A percentile compares a stretch with the other conserved stretches of the same genome.
These are phyloP conservation scores for Encarsia formosa DNA, from an alignment of 2,888 invertebrate genomes.

Conservation along the genomic window DNA sequence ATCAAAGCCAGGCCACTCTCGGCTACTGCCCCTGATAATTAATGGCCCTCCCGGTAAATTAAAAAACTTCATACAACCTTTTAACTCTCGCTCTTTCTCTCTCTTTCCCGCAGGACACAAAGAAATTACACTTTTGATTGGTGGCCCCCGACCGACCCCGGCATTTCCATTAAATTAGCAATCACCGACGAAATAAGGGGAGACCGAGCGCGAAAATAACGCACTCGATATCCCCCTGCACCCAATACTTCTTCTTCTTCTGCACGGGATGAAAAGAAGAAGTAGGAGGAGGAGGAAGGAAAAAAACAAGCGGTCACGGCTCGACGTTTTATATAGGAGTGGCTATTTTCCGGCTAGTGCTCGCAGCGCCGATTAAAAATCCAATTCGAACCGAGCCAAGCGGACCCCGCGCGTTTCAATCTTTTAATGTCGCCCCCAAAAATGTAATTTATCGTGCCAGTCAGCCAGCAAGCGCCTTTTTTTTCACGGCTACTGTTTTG, in stretches of 20 bases:
- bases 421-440: not conserved
- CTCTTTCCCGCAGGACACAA: not conserved
- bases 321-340: conserved; percentile 46
- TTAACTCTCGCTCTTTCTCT: not conserved
- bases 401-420: no score
- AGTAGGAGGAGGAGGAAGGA: not conserved
- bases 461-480: no score
- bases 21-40: conserved; percentile 9
- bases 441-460: not conserved
- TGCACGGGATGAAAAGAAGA: not conserved
- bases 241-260: no score
- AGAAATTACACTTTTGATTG: conserved; percentile 15
- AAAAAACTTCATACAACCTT: conserved; percentile 10
- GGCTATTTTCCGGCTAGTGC: conserved; percentile 52
- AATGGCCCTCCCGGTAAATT: conserved; percentile 7
- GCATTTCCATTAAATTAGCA: conserved; percentile 23
- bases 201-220: conserved; percentile 15
- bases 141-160: not conserved
- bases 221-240: not conserved
- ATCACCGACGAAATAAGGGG: conserved; percentile 16
- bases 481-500: no score
- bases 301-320: conserved; percentile 44
- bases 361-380: conserved; percentile 51
- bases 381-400: conserved; percentile 45
- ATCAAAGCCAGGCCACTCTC: not conserved